These are phyloP conservation scores for Aleiodes alternator DNA, from an alignment of 2,888 invertebrate species.

Conservation along the genomic window DNA sequence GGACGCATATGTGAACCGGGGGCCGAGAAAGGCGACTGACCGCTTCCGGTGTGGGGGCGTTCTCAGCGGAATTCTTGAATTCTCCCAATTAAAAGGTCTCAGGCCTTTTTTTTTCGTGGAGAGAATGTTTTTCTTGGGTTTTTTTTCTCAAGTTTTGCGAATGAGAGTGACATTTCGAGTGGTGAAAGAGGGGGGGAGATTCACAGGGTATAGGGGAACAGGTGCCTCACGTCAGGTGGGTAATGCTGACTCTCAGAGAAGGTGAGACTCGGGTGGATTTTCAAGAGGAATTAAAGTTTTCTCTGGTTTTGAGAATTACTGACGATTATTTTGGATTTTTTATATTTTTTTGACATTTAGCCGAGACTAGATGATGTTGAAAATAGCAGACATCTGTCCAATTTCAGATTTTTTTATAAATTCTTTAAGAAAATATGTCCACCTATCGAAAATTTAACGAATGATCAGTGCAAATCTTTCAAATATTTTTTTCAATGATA, in stretches of 20 bases:
- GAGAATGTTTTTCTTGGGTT: not conserved
- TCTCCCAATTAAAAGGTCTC: slow-evolving; percentile 24
- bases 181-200: slow-evolving; percentile 52
- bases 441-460: too few relatives aligned
- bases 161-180: slow-evolving; percentile 29
- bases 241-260: slow-evolving; percentile 68
- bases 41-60: slow-evolving; percentile 40
- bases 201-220: slow-evolving; percentile 69
- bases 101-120: slow-evolving; percentile 18
- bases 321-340: too few relatives aligned
- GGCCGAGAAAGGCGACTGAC: slow-evolving; percentile 31
- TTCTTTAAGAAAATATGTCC: too few relatives aligned
- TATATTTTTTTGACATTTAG: too few relatives aligned
- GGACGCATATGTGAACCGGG: slow-evolving; percentile 28
- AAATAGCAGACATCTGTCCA: too few relatives aligned
- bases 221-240: slow-evolving; percentile 75
- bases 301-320: not conserved
- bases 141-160: slow-evolving; percentile 19
- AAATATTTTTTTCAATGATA: too few relatives aligned
- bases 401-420: too few relatives aligned
- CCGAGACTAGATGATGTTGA: too few relatives aligned
- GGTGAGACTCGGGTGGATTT: slow-evolving; percentile 54
- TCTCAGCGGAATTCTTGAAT: slow-evolving; percentile 30
- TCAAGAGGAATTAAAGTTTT: slow-evolving; percentile 1
- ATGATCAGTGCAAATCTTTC: too few relatives aligned